These are phyloP conservation scores for Synanthedon tipuliformis DNA, from an alignment of 2,888 invertebrate genomes.

Conservation along the genomic window DNA sequence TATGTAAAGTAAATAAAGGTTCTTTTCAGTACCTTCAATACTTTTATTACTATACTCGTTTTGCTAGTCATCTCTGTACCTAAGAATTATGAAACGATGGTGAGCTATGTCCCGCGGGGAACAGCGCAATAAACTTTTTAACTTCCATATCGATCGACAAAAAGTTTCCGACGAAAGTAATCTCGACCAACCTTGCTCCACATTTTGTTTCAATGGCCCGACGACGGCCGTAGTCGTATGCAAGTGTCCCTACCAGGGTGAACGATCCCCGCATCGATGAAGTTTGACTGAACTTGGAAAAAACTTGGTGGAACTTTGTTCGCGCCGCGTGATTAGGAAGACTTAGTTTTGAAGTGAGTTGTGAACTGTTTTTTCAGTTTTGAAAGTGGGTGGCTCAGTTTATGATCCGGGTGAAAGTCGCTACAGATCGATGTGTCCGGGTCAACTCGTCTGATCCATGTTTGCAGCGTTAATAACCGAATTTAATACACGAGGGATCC, in stretches of 20 bases:
- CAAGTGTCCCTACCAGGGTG: constrained; percentile 67
- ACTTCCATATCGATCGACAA: constrained; percentile 61
- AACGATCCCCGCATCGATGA: constrained; percentile 68
- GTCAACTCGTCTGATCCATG: constrained; percentile 61
- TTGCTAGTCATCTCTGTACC: constrained; percentile 3
- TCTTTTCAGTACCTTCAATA: constrained; percentile 10
- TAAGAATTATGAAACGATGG: constrained; percentile 10
- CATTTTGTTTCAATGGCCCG: constrained; percentile 62
- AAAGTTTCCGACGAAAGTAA: constrained; percentile 64
- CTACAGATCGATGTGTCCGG: constrained; percentile 58
- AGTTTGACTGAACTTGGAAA: constrained; percentile 66
- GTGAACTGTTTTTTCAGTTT: constrained; percentile 66
- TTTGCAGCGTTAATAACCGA: constrained; percentile 63
- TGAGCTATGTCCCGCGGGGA: constrained; percentile 22
- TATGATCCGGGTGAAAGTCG: constrained; percentile 69
- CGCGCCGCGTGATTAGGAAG: constrained; percentile 68
- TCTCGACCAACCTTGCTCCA: constrained; percentile 65
- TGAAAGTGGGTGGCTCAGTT: constrained; percentile 69
- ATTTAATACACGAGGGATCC: constrained; percentile 53
- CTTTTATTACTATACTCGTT: neutral
- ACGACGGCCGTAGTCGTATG: constrained; percentile 49
- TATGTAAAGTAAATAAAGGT: constrained; percentile 66
- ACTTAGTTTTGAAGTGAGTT: constrained; percentile 68
- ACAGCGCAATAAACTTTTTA: constrained; percentile 55
- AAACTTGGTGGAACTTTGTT: constrained; percentile 61